These are phyloP conservation scores for Calidris pygmaea DNA, from an alignment of 2,113 vertebrate species.

Conservation along the genomic window DNA sequence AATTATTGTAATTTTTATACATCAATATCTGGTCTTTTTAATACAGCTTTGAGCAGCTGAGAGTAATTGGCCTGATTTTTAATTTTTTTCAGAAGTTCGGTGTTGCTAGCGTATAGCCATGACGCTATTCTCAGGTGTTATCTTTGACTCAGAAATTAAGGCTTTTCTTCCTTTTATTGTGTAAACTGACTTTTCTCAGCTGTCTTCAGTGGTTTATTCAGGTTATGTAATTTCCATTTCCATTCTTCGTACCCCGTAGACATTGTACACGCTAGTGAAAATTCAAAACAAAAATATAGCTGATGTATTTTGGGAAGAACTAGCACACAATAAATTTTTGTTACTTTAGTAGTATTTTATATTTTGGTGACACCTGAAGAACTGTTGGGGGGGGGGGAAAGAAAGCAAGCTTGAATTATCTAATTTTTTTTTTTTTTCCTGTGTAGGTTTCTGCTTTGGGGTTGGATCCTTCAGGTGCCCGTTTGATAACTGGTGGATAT, in stretches of 20 bases:
- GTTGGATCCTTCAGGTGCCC: conserved; percentile 94
- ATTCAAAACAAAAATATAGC: not conserved
- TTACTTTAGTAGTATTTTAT: not conserved
- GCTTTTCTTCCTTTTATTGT: not conserved
- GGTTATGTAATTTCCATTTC: not conserved
- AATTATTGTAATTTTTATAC: not conserved
- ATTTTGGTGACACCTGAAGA: not conserved
- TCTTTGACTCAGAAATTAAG: not conserved
- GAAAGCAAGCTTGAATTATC: not conserved
- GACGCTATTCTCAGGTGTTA: not conserved
- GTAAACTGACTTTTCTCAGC: not conserved
- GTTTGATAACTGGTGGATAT: conserved; percentile 91
- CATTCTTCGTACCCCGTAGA: not conserved
- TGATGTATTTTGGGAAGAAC: not conserved
- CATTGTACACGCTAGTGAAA: not conserved
- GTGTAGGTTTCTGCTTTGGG: conserved; percentile 90
- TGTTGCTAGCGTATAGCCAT: not conserved
- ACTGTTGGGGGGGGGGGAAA: not conserved
- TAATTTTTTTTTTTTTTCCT: not conserved
- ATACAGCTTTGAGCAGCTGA: not conserved
- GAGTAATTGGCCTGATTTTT: not conserved
- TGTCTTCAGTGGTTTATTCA: not conserved
- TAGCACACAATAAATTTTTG: not conserved
- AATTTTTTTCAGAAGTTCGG: accelerated
- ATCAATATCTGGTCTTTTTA: not conserved